Evolutionary conservation across 2,888 invertebrate genomes (phyloP), one percentile per base, ranked within the genome.

Genomic region (Drosophila pseudotakahashii): DNA sequence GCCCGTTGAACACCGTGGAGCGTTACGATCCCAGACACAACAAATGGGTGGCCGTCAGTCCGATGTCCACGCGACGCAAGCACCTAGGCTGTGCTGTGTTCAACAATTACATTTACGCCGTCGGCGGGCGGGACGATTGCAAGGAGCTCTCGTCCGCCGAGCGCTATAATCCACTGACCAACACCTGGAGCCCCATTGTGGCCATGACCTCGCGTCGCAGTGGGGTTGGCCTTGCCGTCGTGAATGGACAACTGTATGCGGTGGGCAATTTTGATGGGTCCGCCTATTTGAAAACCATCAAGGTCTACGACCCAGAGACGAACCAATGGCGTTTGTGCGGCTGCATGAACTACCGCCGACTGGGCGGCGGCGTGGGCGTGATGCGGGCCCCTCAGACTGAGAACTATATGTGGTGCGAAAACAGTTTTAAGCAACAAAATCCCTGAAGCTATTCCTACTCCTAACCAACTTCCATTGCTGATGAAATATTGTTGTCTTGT

Each of bases 231-330:
- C 94, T 99, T 75, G 99, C 99, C 36, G 99, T 99, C 6, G 99
- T 99, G 16, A 99, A 99, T 93, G 98, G 98, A 0, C 97, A 98
- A 91, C 93, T 99, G 59, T 99, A 98, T 93, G 99, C 99, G 34
- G 99, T 99, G 53, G 99, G 99, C 44, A 99, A 99, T 19, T 99
- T 99, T 93, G 98, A 98, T 93, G 99, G 99, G 16, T 98, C 98
- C 60, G 98, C 98, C 26, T 99, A 99, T 92, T 94, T 99, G 81
- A 99, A 99, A 94, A 98, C 98, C 23, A 98, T 99, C 76, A 99
- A 99, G 94, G 98, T 98, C 78, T 99, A 97, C 92, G 99, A 99
- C 93, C 97, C 97, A 0, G 99, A 99, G 89, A 97, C 97, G 89
- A 99, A 98, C 93, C 97, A 98, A 92, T 99, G 99, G 99, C 95